These are phyloP conservation scores for Mystacornis crossleyi DNA, from an alignment of 2,113 vertebrate species.

Conservation along the genomic window DNA sequence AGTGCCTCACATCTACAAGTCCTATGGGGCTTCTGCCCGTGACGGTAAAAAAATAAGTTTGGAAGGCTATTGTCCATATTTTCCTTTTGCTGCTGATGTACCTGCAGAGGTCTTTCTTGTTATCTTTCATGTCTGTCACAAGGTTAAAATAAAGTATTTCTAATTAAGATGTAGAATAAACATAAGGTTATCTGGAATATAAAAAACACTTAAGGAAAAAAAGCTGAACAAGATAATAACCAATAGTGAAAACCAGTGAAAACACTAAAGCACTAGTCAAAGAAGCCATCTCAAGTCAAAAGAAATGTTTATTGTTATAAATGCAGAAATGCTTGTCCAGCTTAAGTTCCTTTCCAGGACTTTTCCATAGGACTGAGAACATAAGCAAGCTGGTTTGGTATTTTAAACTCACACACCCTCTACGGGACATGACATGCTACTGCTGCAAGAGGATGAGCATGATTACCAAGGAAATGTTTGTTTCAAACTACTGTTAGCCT, in stretches of 20 bases:
- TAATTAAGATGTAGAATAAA: not conserved
- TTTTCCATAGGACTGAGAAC: not conserved
- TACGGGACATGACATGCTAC: not conserved
- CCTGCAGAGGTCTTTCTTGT: not conserved
- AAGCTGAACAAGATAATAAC: not conserved
- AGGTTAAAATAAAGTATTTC: not conserved
- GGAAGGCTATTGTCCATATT: not conserved
- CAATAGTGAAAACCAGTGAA: not conserved
- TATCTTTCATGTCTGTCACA: not conserved
- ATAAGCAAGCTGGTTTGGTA: not conserved
- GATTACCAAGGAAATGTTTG: not conserved
- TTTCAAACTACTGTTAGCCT: not conserved
- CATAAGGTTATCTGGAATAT: not conserved
- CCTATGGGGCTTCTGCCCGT: rapidly evolving
- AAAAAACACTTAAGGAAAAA: not conserved
- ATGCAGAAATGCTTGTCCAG: not conserved
- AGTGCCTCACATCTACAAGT: not conserved
- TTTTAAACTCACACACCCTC: not conserved
- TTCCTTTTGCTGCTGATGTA: not conserved
- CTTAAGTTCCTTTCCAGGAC: not conserved
- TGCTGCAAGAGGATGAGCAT: not conserved
- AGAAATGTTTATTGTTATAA: slow-evolving; percentile 36
- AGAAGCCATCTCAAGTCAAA: not conserved
- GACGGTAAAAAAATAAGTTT: not conserved
- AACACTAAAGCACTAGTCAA: not conserved